These are phyloP conservation scores for Mesitornis unicolor DNA, from an alignment of 2,113 vertebrate species.

Conservation along the genomic window DNA sequence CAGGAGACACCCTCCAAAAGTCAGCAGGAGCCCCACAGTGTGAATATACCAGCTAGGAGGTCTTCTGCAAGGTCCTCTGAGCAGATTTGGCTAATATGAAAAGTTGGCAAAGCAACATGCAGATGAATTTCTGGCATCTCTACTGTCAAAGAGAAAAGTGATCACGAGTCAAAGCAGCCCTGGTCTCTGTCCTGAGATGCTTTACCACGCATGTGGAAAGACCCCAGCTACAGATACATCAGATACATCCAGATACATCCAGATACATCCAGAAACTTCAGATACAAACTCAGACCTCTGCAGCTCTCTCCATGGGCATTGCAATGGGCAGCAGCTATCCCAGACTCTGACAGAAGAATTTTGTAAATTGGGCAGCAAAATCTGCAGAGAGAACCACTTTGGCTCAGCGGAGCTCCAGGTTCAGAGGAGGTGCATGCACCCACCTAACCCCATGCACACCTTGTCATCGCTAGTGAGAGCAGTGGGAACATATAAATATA, in stretches of 20 bases:
- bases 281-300: background rate
- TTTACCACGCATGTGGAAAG: background rate
- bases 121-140: background rate
- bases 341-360: background rate
- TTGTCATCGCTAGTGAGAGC: background rate
- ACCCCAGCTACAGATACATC: background rate
- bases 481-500: background rate
- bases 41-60: background rate
- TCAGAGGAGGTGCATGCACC: background rate
- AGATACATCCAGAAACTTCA: background rate
- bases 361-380: background rate
- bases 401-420: background rate
- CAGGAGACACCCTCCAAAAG: background rate
- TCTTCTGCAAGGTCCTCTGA: background rate
- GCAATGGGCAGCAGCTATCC: background rate
- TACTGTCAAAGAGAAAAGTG: background rate
- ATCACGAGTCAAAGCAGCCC: background rate
- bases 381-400: background rate
- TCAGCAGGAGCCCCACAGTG: background rate
- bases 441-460: too few relatives aligned
- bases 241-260: too few relatives aligned
- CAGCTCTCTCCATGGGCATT: background rate
- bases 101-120: background rate
- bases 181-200: rapidly evolving
- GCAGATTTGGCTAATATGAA: background rate